Evolutionary conservation across 2,888 invertebrate species (phyloP).

Genomic region (Aphodius granarius): DNA sequence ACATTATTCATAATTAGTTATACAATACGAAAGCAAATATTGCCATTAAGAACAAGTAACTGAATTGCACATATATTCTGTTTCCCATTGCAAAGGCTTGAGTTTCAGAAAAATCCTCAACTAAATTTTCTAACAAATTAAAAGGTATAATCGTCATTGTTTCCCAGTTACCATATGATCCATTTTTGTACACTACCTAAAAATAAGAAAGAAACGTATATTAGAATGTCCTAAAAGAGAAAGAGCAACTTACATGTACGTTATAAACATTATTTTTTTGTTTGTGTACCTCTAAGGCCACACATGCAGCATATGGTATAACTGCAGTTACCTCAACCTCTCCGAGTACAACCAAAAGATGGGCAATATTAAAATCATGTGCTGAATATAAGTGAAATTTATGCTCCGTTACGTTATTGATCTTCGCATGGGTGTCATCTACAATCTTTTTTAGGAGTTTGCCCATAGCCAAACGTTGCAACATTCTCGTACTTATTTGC

Average conservation of each 20-base stretch:
- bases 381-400: slow-evolving; percentile 14
- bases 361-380: slow-evolving; percentile 5
- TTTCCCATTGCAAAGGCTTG: background rate
- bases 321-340: background rate
- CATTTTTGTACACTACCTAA: background rate
- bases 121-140: background rate
- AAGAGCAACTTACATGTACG: background rate
- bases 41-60: background rate
- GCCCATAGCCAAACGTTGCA: slow-evolving; percentile 3
- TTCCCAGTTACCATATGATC: background rate
- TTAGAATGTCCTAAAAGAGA: background rate
- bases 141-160: background rate
- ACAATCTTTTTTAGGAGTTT: slow-evolving; percentile 6
- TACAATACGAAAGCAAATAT: background rate
- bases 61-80: background rate
- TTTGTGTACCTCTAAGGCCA: background rate
- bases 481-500: slow-evolving; percentile 2
- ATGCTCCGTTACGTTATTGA: background rate
- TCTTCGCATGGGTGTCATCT: background rate
- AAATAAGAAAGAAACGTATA: background rate
- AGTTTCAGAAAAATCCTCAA: background rate
- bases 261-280: background rate
- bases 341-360: background rate
- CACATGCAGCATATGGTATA: background rate
- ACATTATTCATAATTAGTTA: background rate